A percentile compares a stretch with the other conserved stretches of the same genome.
These are phyloP conservation scores for Synaphobranchus kaupii DNA, from an alignment of 2,797 vertebrate species.

Conservation along the genomic window DNA sequence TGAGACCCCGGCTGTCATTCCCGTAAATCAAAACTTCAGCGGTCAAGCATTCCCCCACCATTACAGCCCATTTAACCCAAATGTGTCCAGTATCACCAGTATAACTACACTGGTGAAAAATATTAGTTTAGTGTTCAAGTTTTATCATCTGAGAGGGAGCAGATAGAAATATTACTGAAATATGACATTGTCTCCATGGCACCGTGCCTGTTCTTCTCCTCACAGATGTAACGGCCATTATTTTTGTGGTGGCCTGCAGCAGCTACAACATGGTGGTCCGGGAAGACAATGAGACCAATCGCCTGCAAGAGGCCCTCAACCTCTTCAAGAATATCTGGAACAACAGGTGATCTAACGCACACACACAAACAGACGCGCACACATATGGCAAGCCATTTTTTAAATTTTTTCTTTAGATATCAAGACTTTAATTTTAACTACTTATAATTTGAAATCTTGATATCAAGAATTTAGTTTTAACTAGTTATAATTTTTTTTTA, in stretches of 20 bases:
- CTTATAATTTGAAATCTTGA: too few species aligned
- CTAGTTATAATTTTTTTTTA: too few species aligned
- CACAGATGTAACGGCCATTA: slow-evolving; percentile 98
- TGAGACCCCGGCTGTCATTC: slow-evolving; percentile 55
- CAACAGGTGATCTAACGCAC: slow-evolving; percentile 81
- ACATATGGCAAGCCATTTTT: neutral
- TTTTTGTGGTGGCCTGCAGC: slow-evolving; percentile 99
- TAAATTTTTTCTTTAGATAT: too few species aligned
- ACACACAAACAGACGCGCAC: neutral
- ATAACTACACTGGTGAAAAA: neutral
- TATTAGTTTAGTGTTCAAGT: neutral
- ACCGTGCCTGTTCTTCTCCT: neutral
- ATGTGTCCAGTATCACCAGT: neutral
- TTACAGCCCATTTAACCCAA: neutral
- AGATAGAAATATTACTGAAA: neutral
- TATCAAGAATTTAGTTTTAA: too few species aligned
- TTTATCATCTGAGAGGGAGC: neutral
- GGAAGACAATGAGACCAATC: slow-evolving; percentile 99
- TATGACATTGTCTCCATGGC: neutral
- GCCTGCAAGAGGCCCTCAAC: slow-evolving; percentile 98
- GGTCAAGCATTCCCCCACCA: neutral
- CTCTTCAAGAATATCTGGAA: slow-evolving; percentile 99
- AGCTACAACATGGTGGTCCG: slow-evolving; percentile 99
- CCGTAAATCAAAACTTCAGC: neutral
- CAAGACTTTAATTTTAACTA: too few species aligned